Conservation (phyloP, 2,888 invertebrate species). For the Chaetoderma sp. region DNA sequence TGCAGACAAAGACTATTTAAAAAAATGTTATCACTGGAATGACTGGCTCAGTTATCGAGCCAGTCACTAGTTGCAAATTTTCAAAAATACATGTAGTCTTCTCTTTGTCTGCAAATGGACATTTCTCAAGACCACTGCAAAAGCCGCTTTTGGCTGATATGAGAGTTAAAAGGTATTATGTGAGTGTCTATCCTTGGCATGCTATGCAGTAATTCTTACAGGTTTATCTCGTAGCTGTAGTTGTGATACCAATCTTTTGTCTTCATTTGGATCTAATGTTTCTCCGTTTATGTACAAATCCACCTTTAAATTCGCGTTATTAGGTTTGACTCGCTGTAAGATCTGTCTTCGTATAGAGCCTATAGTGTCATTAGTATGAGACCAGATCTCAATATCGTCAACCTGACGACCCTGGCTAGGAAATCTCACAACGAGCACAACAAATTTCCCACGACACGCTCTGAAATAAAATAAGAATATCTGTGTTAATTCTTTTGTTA, state of each 20-base stretch:
- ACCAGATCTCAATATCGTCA: slow-evolving; percentile 91
- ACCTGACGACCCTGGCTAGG: slow-evolving; percentile 82
- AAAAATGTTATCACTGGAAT: too few species aligned
- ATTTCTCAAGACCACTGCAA: too few species aligned
- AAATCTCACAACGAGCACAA: slow-evolving; percentile 87
- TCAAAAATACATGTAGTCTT: background rate
- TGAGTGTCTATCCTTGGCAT: too few species aligned
- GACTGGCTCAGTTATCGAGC: too few species aligned
- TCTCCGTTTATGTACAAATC: slow-evolving; percentile 93
- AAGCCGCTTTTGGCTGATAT: too few species aligned
- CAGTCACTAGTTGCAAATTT: too few species aligned
- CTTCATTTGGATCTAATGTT: slow-evolving; percentile 86
- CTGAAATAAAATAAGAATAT: slow-evolving; percentile 70
- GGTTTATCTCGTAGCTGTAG: slow-evolving; percentile 89
- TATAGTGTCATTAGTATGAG: slow-evolving; percentile 94
- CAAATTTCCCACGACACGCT: slow-evolving; percentile 90
- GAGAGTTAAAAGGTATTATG: too few species aligned
- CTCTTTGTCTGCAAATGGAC: too few species aligned
- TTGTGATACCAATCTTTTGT: slow-evolving; percentile 87
- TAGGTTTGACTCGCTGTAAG: slow-evolving; percentile 72
- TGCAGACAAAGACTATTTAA: too few species aligned
- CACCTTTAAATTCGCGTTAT: slow-evolving; percentile 81
- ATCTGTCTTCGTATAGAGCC: slow-evolving; percentile 81
- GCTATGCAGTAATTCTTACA: too few species aligned
- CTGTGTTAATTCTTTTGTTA: too few species aligned